These are phyloP conservation scores for Sceliomorpha sp. DNA, from an alignment of 2,888 invertebrate genomes.

Conservation along the genomic window DNA sequence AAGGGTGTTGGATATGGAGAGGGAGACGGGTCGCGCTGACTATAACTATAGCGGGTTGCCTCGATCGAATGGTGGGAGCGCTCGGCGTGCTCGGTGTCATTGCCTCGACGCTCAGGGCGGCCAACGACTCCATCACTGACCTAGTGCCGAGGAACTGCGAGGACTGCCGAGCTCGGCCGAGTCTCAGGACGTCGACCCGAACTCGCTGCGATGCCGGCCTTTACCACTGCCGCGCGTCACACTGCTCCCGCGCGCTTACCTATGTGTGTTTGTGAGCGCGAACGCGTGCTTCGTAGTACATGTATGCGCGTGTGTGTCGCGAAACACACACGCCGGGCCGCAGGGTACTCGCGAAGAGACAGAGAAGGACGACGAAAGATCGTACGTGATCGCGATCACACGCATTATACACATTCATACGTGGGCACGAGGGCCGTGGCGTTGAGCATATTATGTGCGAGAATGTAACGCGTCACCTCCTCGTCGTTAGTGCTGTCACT, in stretches of 20 bases:
- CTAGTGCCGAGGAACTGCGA: conserved; percentile 78
- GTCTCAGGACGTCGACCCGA: conserved; percentile 71
- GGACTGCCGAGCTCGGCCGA: conserved; percentile 65
- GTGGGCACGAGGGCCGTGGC: not conserved
- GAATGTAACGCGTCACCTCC: conserved; percentile 37
- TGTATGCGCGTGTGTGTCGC: conserved; percentile 10
- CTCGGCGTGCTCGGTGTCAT: conserved; percentile 77
- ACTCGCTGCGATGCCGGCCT: conserved; percentile 66
- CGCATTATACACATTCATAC: too few species aligned
- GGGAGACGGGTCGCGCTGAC: conserved; percentile 18
- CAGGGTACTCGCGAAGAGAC: conserved; percentile 20
- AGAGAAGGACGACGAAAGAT: conserved; percentile 24
- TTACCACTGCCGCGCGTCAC: conserved; percentile 57
- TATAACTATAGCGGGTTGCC: conserved; percentile 45
- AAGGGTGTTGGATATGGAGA: too few species aligned
- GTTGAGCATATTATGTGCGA: conserved; percentile 21
- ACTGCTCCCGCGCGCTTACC: not conserved
- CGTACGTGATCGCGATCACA: conserved; percentile 28
- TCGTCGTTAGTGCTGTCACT: conserved; percentile 20
- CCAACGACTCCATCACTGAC: conserved; percentile 81
- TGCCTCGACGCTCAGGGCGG: conserved; percentile 80
- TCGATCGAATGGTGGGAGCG: conserved; percentile 53
- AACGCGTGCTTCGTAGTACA: too few species aligned
- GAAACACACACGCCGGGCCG: conserved; percentile 1
- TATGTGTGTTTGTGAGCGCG: conserved; percentile 12